Base-by-base conservation (phyloP, 37 sponge, comb jelly and placozoan genomes). In the Cladorhizidae sp. region DNA sequence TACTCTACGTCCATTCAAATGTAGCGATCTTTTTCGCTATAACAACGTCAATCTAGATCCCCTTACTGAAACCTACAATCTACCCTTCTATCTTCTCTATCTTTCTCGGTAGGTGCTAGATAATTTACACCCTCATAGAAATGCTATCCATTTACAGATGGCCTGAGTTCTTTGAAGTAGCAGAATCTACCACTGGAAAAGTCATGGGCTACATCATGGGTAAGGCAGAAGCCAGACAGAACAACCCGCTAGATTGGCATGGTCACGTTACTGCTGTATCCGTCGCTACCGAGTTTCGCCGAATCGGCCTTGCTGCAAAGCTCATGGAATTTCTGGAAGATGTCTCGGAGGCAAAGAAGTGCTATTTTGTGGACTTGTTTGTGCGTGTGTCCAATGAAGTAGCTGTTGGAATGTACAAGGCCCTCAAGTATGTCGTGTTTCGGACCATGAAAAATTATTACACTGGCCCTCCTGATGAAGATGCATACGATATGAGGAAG, bases 211-310 rank as follows among this genome's bases (percentile, higher is more conserved):
- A 98, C 86, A 87, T 93, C 70, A 93, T 94, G 89, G 94, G 94
- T 40, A 96, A 96, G 75, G 85, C 85, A 0, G 94, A 93, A 61
- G 83, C 85, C 12, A 71, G 89, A 22, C 78, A 91, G 0, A 85
- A 86, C 76, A 74, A 82, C 32, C 82, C 89, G 8, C 29, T 26
- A 9, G 95, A 94, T 73, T 98, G 99, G 99, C 99, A 98, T 57
- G 99, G 99, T 76, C 99, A 98, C 65, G 96, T 98, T 76, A 98
- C 99, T 26, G 96, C 99, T 15, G 77, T 98, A 18, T 95, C 94
- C 8, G 96, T 98, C 14, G 84, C 88, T 29, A 80, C 88, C 7
- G 90, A 96, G 67, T 96, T 72, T 75, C 84, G 99, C 18, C 72
- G 96, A 31, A 72, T 98, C 38, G 99, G 99, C 17, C 56, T 98